A percentile compares a stretch with the other conserved stretches of the same genome.
These are phyloP conservation scores for Thera britannica DNA, from an alignment of 2,888 invertebrate genomes.

Conservation along the genomic window DNA sequence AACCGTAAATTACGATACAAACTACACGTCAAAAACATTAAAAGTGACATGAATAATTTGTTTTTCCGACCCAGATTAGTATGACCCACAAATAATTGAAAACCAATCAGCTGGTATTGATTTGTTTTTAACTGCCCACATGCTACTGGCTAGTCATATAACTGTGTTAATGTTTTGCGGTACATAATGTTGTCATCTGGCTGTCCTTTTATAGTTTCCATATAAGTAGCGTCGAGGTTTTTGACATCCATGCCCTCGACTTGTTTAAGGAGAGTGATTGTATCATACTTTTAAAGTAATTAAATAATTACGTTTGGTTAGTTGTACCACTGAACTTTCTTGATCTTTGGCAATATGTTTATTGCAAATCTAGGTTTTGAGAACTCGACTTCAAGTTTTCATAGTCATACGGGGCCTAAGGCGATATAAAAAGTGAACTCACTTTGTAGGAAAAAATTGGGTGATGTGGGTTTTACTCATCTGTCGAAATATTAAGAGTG, in stretches of 20 bases:
- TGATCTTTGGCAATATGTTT: no score
- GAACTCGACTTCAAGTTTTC: no score
- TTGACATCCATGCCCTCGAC: slow-evolving; percentile 11
- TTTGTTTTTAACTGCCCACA: slow-evolving; percentile 20
- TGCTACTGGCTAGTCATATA: slow-evolving; percentile 9
- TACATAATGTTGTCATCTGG: slow-evolving; percentile 13
- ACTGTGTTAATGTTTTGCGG: not conserved
- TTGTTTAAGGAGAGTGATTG: slow-evolving; percentile 22
- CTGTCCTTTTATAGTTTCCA: slow-evolving; percentile 24
- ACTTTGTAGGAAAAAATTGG: no score
- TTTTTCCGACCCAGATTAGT: not conserved
- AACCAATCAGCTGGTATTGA: slow-evolving; percentile 20
- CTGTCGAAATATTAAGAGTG: no score
- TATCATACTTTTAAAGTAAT: not conserved
- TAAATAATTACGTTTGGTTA: not conserved
- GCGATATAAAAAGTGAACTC: no score
- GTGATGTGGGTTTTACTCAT: no score
- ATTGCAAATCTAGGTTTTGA: no score
- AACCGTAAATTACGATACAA: no score
- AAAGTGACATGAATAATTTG: no score
- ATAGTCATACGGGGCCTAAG: no score
- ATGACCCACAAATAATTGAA: slow-evolving; percentile 2
- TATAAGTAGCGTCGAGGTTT: slow-evolving; percentile 29
- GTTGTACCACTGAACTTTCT: not conserved
- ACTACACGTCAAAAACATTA: no score